Conservation (phyloP, 2,888 invertebrate genomes). For the Deroplatys truncata region DNA sequence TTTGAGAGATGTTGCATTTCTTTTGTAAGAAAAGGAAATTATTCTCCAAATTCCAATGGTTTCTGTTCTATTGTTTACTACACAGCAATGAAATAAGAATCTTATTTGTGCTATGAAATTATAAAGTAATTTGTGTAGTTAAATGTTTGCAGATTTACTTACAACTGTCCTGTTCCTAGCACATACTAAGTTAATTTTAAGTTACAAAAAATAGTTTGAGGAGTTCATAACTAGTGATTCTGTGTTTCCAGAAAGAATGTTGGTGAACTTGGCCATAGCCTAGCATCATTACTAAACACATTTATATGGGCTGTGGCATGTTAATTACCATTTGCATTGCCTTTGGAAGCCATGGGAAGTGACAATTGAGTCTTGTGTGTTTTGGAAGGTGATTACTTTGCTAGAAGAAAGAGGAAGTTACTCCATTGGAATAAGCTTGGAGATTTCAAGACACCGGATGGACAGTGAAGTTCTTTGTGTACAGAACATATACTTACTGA, state of each 20-base stretch:
- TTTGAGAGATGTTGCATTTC: neutral
- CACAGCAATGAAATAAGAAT: neutral
- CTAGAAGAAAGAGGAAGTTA: neutral
- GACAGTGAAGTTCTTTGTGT: neutral
- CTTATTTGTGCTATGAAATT: neutral
- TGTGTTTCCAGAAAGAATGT: constrained; percentile 24
- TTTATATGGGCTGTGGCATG: neutral
- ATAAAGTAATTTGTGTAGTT: neutral
- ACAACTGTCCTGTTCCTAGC: neutral
- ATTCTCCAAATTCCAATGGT: neutral
- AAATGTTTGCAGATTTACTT: neutral
- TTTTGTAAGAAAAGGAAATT: neutral
- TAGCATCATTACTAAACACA: neutral
- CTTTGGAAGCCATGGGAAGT: constrained; percentile 11
- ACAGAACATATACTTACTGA: neutral
- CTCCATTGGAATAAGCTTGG: neutral
- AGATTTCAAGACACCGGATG: neutral
- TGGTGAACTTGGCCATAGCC: neutral
- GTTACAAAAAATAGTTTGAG: neutral
- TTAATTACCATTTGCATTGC: neutral
- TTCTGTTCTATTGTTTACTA: neutral
- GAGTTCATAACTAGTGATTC: constrained; percentile 20
- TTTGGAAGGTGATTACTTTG: neutral
- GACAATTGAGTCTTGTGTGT: neutral
- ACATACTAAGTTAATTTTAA: neutral